Evolutionary conservation across 2,113 vertebrate species (phyloP).

Genomic region (Lucifuga dentata): DNA sequence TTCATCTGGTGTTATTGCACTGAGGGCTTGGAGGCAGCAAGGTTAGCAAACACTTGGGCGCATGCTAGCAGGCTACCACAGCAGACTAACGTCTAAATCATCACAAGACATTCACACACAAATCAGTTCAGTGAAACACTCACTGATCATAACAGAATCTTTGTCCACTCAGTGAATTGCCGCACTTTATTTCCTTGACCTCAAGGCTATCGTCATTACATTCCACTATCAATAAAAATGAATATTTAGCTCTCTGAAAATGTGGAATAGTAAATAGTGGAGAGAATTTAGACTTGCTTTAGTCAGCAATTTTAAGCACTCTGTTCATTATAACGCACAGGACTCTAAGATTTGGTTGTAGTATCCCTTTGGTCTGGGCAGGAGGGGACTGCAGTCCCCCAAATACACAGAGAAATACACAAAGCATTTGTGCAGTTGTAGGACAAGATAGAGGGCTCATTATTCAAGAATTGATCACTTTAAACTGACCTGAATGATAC

Average conservation of each 20-base stretch:
- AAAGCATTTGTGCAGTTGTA: constrained; percentile 12
- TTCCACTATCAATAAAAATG: neutral
- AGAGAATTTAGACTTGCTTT: neutral
- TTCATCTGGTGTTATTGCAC: constrained; percentile 20
- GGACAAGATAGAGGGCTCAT: constrained; percentile 9
- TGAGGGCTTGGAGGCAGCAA: constrained; percentile 23
- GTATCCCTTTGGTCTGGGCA: constrained; percentile 6
- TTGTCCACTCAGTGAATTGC: constrained; percentile 58
- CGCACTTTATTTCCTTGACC: constrained; percentile 36
- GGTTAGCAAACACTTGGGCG: constrained; percentile 6
- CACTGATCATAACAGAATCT: constrained; percentile 56
- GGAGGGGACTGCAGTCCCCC: neutral
- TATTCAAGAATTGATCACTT: constrained; percentile 31
- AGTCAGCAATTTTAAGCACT: constrained; percentile 8
- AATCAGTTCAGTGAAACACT: constrained; percentile 8
- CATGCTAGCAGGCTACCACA: constrained; percentile 24
- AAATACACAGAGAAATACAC: constrained; percentile 5
- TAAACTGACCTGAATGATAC: constrained; percentile 38
- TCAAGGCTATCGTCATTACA: constrained; percentile 15
- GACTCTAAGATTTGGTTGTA: neutral
- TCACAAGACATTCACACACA: constrained; percentile 70
- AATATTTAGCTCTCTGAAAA: constrained; percentile 1
- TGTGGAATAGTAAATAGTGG: neutral
- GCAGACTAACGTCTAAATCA: constrained; percentile 19
- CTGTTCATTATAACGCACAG: constrained; percentile 4